Percentiles rank a stretch among this genome's conserved stretches.
Evolutionary conservation across 1,140 invertebrate species (phyloP).

Genomic region (Drosophila novamexicana): DNA sequence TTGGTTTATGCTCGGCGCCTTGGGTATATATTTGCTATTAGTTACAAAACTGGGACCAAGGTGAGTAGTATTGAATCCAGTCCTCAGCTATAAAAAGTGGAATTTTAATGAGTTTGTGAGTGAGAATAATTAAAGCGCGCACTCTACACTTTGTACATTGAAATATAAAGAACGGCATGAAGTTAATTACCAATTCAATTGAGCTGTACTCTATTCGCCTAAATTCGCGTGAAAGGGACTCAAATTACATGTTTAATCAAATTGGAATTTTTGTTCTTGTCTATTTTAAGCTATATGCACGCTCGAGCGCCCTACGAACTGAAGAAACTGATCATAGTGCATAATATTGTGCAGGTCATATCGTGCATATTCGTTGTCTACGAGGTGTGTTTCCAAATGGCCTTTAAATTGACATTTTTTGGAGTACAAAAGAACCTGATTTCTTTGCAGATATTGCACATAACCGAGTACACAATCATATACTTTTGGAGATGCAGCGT

Average conservation of each 20-base stretch:
- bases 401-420: not conserved
- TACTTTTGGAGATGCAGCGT: slow-evolving; percentile 63
- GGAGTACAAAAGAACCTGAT: not conserved
- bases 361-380: slow-evolving; percentile 65
- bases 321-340: slow-evolving; percentile 64
- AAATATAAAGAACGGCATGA: not conserved
- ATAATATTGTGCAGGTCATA: slow-evolving; percentile 71
- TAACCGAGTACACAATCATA: slow-evolving; percentile 40
- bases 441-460: slow-evolving; percentile 26
- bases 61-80: slow-evolving; percentile 48
- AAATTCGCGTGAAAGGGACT: no score
- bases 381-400: slow-evolving; percentile 42
- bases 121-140: slow-evolving; percentile 14
- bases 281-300: slow-evolving; percentile 66
- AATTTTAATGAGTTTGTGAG: not conserved
- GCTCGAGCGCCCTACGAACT: slow-evolving; percentile 55
- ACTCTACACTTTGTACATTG: slow-evolving; percentile 15
- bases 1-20: slow-evolving; percentile 55
- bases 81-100: not conserved
- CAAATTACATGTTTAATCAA: slow-evolving; percentile 10
- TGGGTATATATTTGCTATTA: slow-evolving; percentile 57
- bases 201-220: not conserved
- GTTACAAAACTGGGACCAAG: slow-evolving; percentile 54
- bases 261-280: not conserved
- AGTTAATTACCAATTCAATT: slow-evolving; percentile 20